phyloP scores from a whole-genome alignment of 2,113 vertebrate species.

The Chaetorhynchus papuensis region DNA sequence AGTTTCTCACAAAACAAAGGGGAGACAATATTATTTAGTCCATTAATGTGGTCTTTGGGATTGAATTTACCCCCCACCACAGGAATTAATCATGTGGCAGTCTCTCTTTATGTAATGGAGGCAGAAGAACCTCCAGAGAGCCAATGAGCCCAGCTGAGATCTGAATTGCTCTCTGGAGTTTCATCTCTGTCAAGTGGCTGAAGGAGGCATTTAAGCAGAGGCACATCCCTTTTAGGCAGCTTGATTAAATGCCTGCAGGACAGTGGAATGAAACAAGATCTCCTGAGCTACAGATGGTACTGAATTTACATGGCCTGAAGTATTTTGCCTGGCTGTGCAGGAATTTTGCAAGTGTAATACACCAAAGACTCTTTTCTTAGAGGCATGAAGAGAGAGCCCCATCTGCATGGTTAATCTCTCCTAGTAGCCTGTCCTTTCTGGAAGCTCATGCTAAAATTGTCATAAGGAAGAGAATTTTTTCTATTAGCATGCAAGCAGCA shows the following conservation, averaged over 20 bases:
- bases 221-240: not conserved
- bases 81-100: not conserved
- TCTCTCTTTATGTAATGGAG: not conserved
- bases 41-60: not conserved
- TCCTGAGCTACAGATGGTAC: not conserved
- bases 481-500: not conserved
- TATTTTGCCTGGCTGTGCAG: not conserved
- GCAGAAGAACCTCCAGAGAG: not conserved
- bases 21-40: not conserved
- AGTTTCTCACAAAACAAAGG: not conserved
- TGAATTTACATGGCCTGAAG: not conserved
- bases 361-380: not conserved
- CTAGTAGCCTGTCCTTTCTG: not conserved
- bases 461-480: not conserved
- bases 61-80: not conserved
- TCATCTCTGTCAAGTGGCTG: not conserved
- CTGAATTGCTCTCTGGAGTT: not conserved
- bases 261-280: not conserved
- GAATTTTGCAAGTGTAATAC: not conserved
- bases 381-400: not conserved
- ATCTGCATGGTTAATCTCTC: not conserved
- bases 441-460: not conserved
- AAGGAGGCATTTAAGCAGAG: not conserved
- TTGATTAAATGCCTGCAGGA: not conserved
- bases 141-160: not conserved